phyloP scores from a whole-genome alignment of 1,140 invertebrate species.

The Zophobas atratus region DNA sequence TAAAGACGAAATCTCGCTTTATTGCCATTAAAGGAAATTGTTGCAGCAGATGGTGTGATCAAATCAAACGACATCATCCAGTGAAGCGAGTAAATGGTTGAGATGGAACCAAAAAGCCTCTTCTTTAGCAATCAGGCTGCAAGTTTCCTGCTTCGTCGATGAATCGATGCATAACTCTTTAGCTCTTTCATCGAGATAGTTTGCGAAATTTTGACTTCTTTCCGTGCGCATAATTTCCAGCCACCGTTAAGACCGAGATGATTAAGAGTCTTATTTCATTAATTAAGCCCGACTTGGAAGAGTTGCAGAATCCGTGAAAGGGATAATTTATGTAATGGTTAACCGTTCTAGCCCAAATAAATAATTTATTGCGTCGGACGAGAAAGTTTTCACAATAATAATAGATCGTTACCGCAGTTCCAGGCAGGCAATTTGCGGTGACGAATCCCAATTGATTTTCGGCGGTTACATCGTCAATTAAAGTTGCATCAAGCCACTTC shows the following conservation, averaged over 20 bases:
- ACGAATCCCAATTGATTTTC: slow-evolving; percentile 14
- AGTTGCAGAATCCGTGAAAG: neutral
- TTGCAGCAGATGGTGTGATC: slow-evolving; percentile 20
- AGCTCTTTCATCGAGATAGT: no score
- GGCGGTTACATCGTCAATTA: slow-evolving; percentile 14
- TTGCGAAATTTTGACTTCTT: no score
- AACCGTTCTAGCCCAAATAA: slow-evolving; percentile 2
- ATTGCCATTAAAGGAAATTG: slow-evolving; percentile 8
- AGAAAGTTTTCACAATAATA: neutral
- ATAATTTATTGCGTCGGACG: slow-evolving; percentile 1
- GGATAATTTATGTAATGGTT: neutral
- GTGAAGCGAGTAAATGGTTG: slow-evolving; percentile 16
- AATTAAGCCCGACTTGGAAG: neutral
- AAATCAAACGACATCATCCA: neutral
- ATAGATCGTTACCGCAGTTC: neutral
- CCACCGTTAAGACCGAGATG: no score
- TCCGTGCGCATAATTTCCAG: no score
- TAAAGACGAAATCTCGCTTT: slow-evolving; percentile 18
- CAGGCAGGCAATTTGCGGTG: slow-evolving; percentile 7
- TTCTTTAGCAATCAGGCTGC: neutral
- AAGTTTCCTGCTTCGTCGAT: neutral
- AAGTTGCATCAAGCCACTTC: slow-evolving; percentile 9
- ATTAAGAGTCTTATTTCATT: neutral
- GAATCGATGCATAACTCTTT: no score
- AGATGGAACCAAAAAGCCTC: neutral